Base-by-base conservation (phyloP, 1,140 invertebrate species). In the Heterodera schachtii region DNA sequence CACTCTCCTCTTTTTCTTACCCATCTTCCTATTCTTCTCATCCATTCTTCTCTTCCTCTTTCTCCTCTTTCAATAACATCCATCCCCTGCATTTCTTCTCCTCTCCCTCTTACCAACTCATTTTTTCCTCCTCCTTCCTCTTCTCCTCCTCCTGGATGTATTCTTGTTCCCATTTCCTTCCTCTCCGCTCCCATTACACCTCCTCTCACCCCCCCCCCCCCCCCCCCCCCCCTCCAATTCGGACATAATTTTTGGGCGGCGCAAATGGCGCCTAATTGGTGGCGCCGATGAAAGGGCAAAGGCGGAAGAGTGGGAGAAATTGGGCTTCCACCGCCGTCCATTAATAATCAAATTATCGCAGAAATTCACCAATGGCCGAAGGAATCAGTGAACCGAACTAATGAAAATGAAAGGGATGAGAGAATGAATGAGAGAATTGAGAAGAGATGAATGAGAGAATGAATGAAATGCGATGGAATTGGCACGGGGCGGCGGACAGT, bases 301-400 rank as follows among this genome's bases (percentile, higher is more conserved):
- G 21, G 69, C 69, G 69, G 57, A 60, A 71, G 69, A 71, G 44
- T 41, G 69, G 19, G 69, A 41, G 21, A 41, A 71, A 71, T 43
- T 41, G 69, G 31, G 69, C 31, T 31, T 6, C 31, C 67, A 21
- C 67, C n/a, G 67, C 11, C 67, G 76, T 21, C 73, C 31, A 78
- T 46, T 67, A 78, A 66, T 78, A 78, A 78, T 78, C 76, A 78
- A 78, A 78, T 78, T 78, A 78, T 69, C 64, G 21, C 76, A 47
- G 21, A 52, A 16, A 64, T 19, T 43, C 76, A 64, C 9, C 43
- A 44, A 78, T 78, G 76, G 76, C 76, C 52, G 76, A 70, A 4
- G 57, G 13, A 78, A 78, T 52, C 70, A 70, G 21, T 78, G 60
- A 69, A 78, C 21, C 57, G 13, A 1, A 60, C 13, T 19, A 60